phyloP scores from a whole-genome alignment of 2,113 vertebrate species.

The Salvelinus fontinalis region DNA sequence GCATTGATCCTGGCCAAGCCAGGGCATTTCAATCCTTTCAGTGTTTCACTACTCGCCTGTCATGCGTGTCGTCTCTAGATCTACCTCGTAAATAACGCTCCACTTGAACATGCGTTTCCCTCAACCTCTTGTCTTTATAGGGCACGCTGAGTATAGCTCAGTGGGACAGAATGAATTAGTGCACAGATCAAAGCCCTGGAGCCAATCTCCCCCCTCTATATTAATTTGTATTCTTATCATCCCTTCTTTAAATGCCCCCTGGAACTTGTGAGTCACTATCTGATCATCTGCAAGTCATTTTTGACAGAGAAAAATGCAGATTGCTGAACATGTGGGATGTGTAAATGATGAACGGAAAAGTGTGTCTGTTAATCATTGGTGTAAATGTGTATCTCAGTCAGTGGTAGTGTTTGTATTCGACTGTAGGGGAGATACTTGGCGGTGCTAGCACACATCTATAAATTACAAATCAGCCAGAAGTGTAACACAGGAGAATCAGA shows the following conservation, averaged over 20 bases:
- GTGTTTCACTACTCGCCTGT: not conserved
- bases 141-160: not conserved
- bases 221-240: not conserved
- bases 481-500: no score
- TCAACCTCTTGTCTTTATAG: not conserved
- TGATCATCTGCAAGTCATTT: conserved; percentile 31
- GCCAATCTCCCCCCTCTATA: not conserved
- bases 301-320: conserved; percentile 3
- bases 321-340: not conserved
- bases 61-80: not conserved
- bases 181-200: conserved; percentile 14
- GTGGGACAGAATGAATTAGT: not conserved
- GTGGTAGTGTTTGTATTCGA: no score
- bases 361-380: no score
- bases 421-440: no score
- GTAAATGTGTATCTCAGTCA: no score
- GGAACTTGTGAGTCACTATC: conserved; percentile 53
- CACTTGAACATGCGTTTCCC: not conserved
- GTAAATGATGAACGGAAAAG: no score
- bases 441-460: no score
- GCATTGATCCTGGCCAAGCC: not conserved
- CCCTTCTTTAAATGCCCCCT: conserved; percentile 22
- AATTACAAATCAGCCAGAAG: no score
- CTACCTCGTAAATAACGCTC: conserved; percentile 14
- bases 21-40: not conserved